A percentile compares a stretch with the other conserved stretches of the same genome.
Conservation (phyloP, 2,888 invertebrate species). For the Ischnura elegans region DNA sequence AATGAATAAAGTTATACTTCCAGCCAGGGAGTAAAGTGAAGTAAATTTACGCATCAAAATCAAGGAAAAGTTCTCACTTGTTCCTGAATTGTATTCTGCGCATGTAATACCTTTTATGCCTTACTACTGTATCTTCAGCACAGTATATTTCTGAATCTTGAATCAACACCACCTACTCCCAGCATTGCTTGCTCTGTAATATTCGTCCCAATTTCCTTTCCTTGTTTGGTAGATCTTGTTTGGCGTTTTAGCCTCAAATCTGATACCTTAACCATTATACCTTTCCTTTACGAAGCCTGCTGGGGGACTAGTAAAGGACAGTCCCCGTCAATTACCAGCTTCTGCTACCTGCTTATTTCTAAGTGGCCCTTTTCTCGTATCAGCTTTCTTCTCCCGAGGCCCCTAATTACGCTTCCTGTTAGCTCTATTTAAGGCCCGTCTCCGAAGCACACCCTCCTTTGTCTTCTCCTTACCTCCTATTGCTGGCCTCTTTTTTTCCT, state of each 20-base stretch:
- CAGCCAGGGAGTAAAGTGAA: too few species aligned
- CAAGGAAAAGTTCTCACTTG: too few species aligned
- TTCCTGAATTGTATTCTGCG: too few species aligned
- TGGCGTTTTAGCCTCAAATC: neutral
- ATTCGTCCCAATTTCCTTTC: neutral
- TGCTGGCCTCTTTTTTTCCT: neutral
- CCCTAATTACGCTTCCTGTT: slow-evolving; percentile 16
- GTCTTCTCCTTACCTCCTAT: slow-evolving; percentile 2
- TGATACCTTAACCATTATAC: neutral
- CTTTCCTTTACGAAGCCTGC: neutral
- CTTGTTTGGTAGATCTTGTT: neutral
- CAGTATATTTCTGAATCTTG: neutral
- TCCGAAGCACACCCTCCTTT: neutral
- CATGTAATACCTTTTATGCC: too few species aligned
- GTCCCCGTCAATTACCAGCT: neutral
- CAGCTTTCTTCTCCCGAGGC: slow-evolving; percentile 2
- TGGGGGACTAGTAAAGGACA: neutral
- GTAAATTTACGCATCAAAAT: too few species aligned
- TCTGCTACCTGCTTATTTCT: neutral
- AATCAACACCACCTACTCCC: neutral
- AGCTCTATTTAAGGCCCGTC: slow-evolving; percentile 34
- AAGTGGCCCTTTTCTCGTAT: slow-evolving; percentile 25
- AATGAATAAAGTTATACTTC: too few species aligned
- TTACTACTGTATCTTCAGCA: too few species aligned
- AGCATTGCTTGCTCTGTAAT: neutral